Evolutionary conservation across 64 coral and sea anemone genomes (phyloP).

Genomic region (Astreopora myriophthalma): DNA sequence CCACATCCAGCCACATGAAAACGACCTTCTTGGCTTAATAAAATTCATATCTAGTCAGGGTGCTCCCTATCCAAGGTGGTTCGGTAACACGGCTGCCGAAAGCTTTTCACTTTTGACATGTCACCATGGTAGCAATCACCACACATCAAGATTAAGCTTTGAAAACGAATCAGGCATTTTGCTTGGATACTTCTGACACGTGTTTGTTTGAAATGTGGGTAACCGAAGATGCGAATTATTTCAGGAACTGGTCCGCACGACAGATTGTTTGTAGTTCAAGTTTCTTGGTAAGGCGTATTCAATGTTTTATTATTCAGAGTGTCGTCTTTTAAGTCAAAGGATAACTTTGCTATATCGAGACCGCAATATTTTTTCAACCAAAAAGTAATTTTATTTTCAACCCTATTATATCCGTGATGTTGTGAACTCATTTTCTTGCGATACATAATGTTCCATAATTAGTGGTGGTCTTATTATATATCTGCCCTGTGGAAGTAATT

Average conservation of each 20-base stretch:
- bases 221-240: not conserved
- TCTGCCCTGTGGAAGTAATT: not conserved
- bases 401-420: not conserved
- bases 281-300: not conserved
- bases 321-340: not conserved
- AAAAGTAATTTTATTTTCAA: not conserved
- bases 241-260: not conserved
- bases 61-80: not conserved
- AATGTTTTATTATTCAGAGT: not conserved
- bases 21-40: not conserved
- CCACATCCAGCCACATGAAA: not conserved
- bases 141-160: not conserved
- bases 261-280: not conserved
- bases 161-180: not conserved
- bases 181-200: not conserved
- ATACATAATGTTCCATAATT: not conserved
- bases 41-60: not conserved
- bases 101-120: not conserved
- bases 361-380: not conserved
- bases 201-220: not conserved
- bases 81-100: not conserved
- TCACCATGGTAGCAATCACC: not conserved
- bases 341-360: not conserved
- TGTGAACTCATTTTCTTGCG: not conserved
- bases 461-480: not conserved